Evolutionary conservation across 2,888 invertebrate genomes (phyloP).

Genomic region (Diarsia dahlii): DNA sequence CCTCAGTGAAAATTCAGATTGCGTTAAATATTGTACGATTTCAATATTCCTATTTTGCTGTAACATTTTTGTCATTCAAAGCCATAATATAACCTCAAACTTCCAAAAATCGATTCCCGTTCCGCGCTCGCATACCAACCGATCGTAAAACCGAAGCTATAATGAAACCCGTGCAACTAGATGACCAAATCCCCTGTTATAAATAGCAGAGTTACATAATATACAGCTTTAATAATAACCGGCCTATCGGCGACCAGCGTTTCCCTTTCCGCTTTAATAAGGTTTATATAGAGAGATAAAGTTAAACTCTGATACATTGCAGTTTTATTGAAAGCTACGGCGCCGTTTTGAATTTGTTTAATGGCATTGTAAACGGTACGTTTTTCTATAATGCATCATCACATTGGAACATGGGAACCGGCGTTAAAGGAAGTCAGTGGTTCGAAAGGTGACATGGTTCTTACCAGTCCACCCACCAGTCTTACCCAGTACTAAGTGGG

Average conservation of each 20-base stretch:
- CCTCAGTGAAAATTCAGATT: too few relatives aligned
- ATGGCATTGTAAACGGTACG: too few relatives aligned
- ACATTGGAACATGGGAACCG: too few relatives aligned
- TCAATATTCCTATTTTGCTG: background rate
- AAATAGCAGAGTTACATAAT: conserved; percentile 45
- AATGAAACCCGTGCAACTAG: conserved; percentile 21
- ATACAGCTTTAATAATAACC: conserved; percentile 38
- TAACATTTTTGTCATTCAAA: background rate
- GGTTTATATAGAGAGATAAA: conserved; percentile 35
- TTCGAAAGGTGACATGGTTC: too few relatives aligned
- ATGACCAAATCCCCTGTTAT: conserved; percentile 37
- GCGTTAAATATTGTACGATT: too few relatives aligned
- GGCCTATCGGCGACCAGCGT: conserved; percentile 35
- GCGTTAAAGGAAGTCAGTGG: too few relatives aligned
- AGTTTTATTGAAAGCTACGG: conserved; percentile 16
- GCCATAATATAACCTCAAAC: background rate
- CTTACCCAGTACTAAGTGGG: too few relatives aligned
- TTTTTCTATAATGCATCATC: background rate
- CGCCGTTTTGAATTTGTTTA: background rate
- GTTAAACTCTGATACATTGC: conserved; percentile 1
- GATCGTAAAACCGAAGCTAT: conserved; percentile 13
- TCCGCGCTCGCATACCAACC: background rate
- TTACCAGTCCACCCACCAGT: too few relatives aligned
- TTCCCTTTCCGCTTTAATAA: conserved; percentile 48
- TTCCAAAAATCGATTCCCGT: conserved; percentile 8